Conservation (phyloP, 2,113 vertebrate species). For the Tor tambroides region DNA sequence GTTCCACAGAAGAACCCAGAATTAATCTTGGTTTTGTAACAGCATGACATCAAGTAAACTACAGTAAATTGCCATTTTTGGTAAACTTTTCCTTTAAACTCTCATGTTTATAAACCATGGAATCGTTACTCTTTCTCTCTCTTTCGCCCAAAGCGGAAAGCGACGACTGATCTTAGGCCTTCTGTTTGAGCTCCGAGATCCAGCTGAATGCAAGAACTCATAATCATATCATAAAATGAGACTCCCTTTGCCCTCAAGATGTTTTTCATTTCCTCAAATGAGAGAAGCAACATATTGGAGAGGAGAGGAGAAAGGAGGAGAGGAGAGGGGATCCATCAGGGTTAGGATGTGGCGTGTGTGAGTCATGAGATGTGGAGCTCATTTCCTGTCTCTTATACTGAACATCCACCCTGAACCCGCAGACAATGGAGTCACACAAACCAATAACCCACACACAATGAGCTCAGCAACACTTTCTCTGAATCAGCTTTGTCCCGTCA, state of each 20-base stretch:
- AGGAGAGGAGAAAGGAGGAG: background rate
- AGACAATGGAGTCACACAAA: conserved; percentile 30
- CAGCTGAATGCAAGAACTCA: conserved; percentile 32
- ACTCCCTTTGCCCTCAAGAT: background rate
- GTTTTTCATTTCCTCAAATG: conserved; percentile 25
- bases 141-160: background rate
- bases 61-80: conserved; percentile 3
- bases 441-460: conserved; percentile 30
- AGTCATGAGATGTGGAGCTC: conserved; percentile 27
- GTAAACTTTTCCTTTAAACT: background rate
- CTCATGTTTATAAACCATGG: background rate
- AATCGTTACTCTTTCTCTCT: background rate
- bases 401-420: conserved; percentile 30
- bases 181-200: conserved; percentile 7
- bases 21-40: background rate
- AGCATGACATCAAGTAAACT: background rate
- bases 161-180: background rate
- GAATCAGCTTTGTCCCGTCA: conserved; percentile 19
- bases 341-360: background rate
- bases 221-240: conserved; percentile 18
- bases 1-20: background rate
- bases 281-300: background rate
- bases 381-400: conserved; percentile 30
- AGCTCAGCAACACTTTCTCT: conserved; percentile 36
- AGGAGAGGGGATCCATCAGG: background rate